phyloP scores from a whole-genome alignment of 1,140 invertebrate genomes.

The Camponotus floridanus region DNA sequence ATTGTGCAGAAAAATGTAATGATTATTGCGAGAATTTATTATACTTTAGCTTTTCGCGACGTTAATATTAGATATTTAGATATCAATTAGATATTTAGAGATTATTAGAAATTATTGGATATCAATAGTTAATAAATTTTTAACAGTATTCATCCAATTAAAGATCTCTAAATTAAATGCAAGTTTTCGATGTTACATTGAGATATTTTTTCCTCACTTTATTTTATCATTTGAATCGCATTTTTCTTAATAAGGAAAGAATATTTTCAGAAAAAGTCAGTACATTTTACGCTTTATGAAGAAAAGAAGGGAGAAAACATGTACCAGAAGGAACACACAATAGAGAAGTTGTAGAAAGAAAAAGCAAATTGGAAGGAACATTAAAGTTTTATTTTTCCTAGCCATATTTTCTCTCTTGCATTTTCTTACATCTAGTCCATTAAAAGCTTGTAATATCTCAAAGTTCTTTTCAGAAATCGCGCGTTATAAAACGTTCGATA shows the following conservation, averaged over 20 bases:
- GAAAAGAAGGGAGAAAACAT: slow-evolving; percentile 26
- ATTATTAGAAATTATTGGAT: too few species aligned
- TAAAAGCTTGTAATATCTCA: background rate
- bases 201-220: background rate
- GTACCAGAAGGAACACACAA: background rate
- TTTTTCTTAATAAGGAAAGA: background rate
- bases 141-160: too few species aligned
- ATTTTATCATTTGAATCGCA: background rate
- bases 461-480: background rate
- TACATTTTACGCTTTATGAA: background rate
- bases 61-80: too few species aligned
- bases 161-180: too few species aligned
- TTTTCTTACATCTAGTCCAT: background rate
- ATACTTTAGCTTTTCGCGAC: too few species aligned
- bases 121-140: too few species aligned
- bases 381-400: slow-evolving; percentile 31
- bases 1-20: too few species aligned
- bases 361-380: background rate
- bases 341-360: slow-evolving; percentile 1
- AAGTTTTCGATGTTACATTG: too few species aligned
- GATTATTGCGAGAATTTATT: too few species aligned
- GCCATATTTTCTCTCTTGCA: slow-evolving; percentile 9
- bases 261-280: background rate
- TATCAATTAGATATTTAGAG: too few species aligned
- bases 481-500: slow-evolving; percentile 10